Conservation (phyloP, 2,797 vertebrate species). For the Ctenosaura bakeri region DNA sequence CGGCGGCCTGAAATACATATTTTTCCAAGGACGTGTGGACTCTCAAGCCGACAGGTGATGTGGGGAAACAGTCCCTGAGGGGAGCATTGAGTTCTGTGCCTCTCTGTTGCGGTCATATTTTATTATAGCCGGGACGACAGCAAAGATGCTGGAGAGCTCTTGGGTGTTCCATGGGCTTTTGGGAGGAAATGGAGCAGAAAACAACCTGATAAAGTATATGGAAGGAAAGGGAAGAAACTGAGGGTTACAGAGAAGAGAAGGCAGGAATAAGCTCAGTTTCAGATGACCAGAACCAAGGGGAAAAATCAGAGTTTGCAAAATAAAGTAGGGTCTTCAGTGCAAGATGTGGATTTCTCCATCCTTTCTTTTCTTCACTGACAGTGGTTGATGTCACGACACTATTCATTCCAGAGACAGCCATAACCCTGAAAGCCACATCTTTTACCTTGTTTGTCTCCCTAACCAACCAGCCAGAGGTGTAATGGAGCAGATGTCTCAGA, state of each 20-base stretch:
- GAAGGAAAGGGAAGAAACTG: slow-evolving; percentile 28
- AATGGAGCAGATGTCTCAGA: background rate
- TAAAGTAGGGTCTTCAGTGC: background rate
- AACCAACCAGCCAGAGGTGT: background rate
- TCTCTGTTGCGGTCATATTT: slow-evolving; percentile 70
- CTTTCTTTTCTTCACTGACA: background rate
- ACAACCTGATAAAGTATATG: slow-evolving; percentile 55
- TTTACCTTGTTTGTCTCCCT: background rate
- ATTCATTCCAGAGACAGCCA: background rate
- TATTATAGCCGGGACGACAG: slow-evolving; percentile 66
- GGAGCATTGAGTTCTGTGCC: slow-evolving; percentile 67
- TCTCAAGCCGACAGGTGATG: slow-evolving; percentile 78
- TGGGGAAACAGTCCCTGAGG: slow-evolving; percentile 70
- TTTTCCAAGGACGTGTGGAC: slow-evolving; percentile 78
- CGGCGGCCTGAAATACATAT: slow-evolving; percentile 77
- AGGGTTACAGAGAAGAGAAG: background rate
- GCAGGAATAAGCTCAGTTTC: background rate
- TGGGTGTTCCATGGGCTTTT: slow-evolving; percentile 59
- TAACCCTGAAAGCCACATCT: background rate
- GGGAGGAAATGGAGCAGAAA: slow-evolving; percentile 79
- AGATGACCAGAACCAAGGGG: background rate
- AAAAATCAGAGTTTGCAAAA: background rate
- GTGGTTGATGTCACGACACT: too few species aligned
- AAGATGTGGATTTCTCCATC: accelerated
- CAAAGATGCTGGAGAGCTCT: slow-evolving; percentile 63